These are phyloP conservation scores for Tipula unca DNA, from an alignment of 2,888 invertebrate genomes.

Conservation along the genomic window DNA sequence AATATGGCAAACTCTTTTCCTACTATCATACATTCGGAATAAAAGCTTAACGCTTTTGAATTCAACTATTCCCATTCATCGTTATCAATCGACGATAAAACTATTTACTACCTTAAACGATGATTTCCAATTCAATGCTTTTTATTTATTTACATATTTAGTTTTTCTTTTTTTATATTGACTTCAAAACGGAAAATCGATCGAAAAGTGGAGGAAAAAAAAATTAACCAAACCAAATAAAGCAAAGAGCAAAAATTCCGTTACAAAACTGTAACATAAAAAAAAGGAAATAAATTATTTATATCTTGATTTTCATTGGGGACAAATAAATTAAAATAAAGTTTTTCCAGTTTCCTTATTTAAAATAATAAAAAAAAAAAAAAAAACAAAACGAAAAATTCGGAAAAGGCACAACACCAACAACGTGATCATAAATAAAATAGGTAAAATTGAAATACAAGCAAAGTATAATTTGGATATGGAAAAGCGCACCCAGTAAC, in stretches of 20 bases:
- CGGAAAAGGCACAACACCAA: background rate
- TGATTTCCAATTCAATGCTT: background rate
- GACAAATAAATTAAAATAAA: background rate
- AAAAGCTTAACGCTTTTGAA: no score
- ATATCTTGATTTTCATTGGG: conserved; percentile 14
- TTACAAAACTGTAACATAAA: background rate
- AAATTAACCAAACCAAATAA: background rate
- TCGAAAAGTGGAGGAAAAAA: background rate
- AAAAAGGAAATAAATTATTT: background rate
- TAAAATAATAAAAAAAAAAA: background rate
- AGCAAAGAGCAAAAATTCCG: background rate
- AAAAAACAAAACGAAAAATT: background rate
- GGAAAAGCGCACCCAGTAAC: background rate
- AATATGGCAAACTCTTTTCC: no score
- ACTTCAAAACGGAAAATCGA: background rate
- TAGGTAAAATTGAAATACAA: background rate
- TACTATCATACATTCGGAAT: no score
- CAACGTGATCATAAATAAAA: background rate
- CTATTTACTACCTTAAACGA: background rate
- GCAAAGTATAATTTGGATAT: background rate
- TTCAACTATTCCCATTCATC: background rate
- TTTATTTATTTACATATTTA: background rate
- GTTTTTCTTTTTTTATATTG: background rate
- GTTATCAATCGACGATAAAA: background rate
- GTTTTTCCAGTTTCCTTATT: background rate